Percentiles rank a stretch among this genome's conserved stretches.
These are phyloP conservation scores for Fragum whitleyi DNA, from an alignment of 2,888 invertebrate genomes.

Conservation along the genomic window DNA sequence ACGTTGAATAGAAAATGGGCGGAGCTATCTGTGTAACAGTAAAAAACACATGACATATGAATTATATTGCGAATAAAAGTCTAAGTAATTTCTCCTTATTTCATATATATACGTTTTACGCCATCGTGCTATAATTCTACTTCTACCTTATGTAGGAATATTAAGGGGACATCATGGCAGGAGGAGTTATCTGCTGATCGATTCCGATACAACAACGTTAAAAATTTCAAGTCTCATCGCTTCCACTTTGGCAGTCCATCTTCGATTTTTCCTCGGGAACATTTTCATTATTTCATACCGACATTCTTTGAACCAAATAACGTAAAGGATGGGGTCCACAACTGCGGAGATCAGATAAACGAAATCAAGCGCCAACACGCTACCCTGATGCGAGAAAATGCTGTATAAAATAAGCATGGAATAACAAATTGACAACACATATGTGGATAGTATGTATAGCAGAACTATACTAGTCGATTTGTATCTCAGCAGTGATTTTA, in stretches of 20 bases:
- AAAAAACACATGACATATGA: too few relatives aligned
- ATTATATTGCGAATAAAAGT: too few relatives aligned
- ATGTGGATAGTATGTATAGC: not conserved
- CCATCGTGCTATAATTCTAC: too few relatives aligned
- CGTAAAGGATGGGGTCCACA: not conserved
- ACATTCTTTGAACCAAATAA: constrained; percentile 16
- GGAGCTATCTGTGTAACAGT: too few relatives aligned
- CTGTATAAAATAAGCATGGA: not conserved
- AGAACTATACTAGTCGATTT: not conserved
- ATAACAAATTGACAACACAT: not conserved
- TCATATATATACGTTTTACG: too few relatives aligned
- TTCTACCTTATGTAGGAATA: too few relatives aligned
- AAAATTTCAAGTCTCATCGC: constrained; percentile 1
- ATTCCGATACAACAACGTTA: not conserved
- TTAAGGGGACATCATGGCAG: too few relatives aligned
- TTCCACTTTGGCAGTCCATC: not conserved
- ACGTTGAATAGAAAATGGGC: too few relatives aligned
- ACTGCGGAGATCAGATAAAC: not conserved
- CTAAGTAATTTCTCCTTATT: too few relatives aligned
- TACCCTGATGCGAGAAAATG: not conserved
- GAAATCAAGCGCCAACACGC: not conserved
- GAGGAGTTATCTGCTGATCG: too few relatives aligned
- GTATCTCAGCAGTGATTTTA: not conserved
- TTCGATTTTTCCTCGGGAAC: not conserved
- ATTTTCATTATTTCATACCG: constrained; percentile 8